Conservation (phyloP, 1,140 invertebrate genomes). For the Drosophila mauritiana region DNA sequence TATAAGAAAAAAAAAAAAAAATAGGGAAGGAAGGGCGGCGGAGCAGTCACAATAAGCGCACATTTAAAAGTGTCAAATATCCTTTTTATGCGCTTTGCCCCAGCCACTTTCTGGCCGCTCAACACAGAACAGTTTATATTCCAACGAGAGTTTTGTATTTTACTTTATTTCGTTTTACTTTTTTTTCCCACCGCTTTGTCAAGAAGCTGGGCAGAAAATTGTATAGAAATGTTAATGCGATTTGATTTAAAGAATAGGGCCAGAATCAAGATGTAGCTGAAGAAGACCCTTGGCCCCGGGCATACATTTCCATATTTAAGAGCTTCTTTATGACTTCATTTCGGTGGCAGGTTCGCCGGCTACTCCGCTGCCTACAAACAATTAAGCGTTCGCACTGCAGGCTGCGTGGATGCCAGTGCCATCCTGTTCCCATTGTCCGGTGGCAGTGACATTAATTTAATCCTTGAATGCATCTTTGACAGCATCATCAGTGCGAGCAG, state of each 20-base stretch:
- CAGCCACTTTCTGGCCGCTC: conserved; percentile 40
- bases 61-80: conserved; percentile 84
- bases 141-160: conserved; percentile 18
- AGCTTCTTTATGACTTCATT: conserved; percentile 77
- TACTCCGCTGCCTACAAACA: conserved; percentile 46
- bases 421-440: conserved; percentile 60
- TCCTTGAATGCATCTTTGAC: conserved; percentile 83
- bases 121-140: conserved; percentile 77
- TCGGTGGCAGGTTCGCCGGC: conserved; percentile 55
- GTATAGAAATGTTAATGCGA: conserved; percentile 83
- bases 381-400: conserved; percentile 75
- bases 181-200: conserved; percentile 57
- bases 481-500: conserved; percentile 44
- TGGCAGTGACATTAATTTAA: conserved; percentile 83
- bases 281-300: conserved; percentile 36
- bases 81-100: conserved; percentile 81
- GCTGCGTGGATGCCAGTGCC: conserved; percentile 10
- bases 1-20: conserved; percentile 11
- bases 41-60: conserved; percentile 77
- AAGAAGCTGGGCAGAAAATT: conserved; percentile 78
- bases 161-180: not conserved
- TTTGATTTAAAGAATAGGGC: conserved; percentile 78
- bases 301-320: conserved; percentile 80
- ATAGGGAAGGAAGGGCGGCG: conserved; percentile 4
- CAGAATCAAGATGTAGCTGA: conserved; percentile 46